phyloP scores from a whole-genome alignment of 2,888 invertebrate species.

The Microctonus aethiopoides region DNA sequence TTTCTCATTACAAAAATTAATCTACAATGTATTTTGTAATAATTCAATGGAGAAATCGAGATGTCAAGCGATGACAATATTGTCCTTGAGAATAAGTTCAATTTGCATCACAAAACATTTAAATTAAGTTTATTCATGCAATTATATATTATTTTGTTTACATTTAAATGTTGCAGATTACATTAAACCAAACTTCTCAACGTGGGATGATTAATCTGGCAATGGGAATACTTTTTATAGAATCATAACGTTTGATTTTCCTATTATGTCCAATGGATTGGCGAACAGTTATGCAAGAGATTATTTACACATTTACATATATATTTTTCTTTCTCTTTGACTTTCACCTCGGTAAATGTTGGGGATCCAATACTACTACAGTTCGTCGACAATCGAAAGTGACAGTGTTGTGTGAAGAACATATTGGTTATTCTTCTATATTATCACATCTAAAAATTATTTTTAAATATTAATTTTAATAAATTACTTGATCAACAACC shows the following conservation, averaged over 20 bases:
- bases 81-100: not conserved
- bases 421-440: not conserved
- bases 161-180: too few species aligned
- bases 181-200: too few species aligned
- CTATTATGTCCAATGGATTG: slow-evolving; percentile 29
- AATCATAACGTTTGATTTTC: slow-evolving; percentile 1
- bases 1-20: too few species aligned
- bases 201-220: too few species aligned
- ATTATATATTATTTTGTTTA: not conserved
- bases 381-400: slow-evolving; percentile 45
- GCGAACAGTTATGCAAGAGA: slow-evolving; percentile 38
- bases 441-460: not conserved
- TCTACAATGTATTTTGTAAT: too few species aligned
- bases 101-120: not conserved
- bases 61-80: not conserved
- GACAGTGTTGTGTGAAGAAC: slow-evolving; percentile 39
- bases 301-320: too few species aligned
- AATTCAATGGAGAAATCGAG: too few species aligned
- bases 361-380: slow-evolving; percentile 17
- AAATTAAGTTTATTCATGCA: not conserved
- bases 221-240: not conserved
- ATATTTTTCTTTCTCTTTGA: slow-evolving; percentile 43
- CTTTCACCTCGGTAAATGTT: slow-evolving; percentile 48
- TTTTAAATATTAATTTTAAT: not conserved
- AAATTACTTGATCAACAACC: too few species aligned